Base-by-base conservation (phyloP, 2,113 vertebrate genomes). In the Triplophysa siluroides region DNA sequence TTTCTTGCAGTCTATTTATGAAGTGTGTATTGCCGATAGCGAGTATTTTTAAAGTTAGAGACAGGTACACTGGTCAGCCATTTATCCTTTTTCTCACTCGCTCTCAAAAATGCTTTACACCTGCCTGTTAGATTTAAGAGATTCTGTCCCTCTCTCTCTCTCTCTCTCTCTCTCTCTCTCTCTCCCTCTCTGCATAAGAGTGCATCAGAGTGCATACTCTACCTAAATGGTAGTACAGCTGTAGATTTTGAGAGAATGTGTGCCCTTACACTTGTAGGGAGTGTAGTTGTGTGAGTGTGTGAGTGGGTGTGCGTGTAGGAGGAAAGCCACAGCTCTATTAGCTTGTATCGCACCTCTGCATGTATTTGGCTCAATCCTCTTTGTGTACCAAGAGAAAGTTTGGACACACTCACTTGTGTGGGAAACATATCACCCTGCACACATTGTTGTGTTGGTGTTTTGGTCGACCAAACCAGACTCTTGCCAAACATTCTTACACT, bases 361-460 rank as follows among this genome's bases (percentile, higher is more conserved):
- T 62, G n/a, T 63, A n/a, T 6, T 62, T 13, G 47, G 2, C 73
- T 29, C 16, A 76, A 26, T 62, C 58, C 38, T 62, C 56, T 62
- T 52, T 52, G 61, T 52, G 61, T 52, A 24, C 41, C 61, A 62
- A 24, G 10, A 26, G 61, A 62, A 24, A 23, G 11, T 12, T 62
- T 76, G 41, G 43, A 64, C 29, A 1, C 13, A 8, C 54, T 76
- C 6, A 43, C 16, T 78, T 85, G 87, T 85, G 86, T 84, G 81
- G 88, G 87, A 60, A 60, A 72, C 79, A 81, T 14, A 78, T 70
- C 60, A 68, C 72, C 81, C 76, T 86, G 67, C 9, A 8, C 6
- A 38, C 5, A 38, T 7, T 26, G 45, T 69, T 8, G 18, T 19
- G n/a, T 19, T 56, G 18, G 6, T 18, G 18, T 19, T 56, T 8